Evolutionary conservation across 2,888 invertebrate genomes (phyloP).

Genomic region (Muschampia plurimacula): DNA sequence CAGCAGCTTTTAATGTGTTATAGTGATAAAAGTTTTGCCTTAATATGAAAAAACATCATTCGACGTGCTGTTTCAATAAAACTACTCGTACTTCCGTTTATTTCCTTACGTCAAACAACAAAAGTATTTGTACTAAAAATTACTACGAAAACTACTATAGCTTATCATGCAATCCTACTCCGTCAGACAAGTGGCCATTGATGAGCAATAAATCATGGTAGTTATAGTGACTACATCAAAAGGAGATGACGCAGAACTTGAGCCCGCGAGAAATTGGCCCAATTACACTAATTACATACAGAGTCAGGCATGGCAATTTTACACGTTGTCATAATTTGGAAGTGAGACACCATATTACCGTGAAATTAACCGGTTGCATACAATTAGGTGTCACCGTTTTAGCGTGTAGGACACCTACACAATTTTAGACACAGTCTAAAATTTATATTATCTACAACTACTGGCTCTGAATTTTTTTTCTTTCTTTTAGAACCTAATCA

Average conservation of each 20-base stretch:
- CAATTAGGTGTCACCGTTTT: neutral
- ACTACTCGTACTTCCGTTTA: too few relatives aligned
- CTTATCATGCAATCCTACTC: neutral
- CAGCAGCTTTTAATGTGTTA: too few relatives aligned
- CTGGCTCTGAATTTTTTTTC: too few relatives aligned
- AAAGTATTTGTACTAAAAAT: too few relatives aligned
- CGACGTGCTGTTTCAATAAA: too few relatives aligned
- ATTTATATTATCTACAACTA: too few relatives aligned
- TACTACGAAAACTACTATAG: too few relatives aligned
- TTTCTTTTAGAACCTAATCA: too few relatives aligned
- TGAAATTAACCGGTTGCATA: neutral
- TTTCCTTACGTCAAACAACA: too few relatives aligned
- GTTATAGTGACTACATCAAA: conserved; percentile 62
- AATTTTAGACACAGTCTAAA: too few relatives aligned
- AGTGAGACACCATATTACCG: neutral
- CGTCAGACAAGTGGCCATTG: conserved; percentile 41
- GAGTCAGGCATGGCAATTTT: conserved; percentile 48
- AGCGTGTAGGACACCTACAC: neutral
- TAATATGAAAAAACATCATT: too few relatives aligned
- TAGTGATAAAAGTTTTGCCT: too few relatives aligned
- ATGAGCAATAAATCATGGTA: conserved; percentile 62
- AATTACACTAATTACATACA: conserved; percentile 63
- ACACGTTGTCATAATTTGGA: conserved; percentile 18
- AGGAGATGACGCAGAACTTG: conserved; percentile 49
- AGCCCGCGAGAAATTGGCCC: conserved; percentile 53